Evolutionary conservation across 2,888 invertebrate genomes (phyloP), one percentile per base, ranked within the genome.

Genomic region (Tipula vernalis): DNA sequence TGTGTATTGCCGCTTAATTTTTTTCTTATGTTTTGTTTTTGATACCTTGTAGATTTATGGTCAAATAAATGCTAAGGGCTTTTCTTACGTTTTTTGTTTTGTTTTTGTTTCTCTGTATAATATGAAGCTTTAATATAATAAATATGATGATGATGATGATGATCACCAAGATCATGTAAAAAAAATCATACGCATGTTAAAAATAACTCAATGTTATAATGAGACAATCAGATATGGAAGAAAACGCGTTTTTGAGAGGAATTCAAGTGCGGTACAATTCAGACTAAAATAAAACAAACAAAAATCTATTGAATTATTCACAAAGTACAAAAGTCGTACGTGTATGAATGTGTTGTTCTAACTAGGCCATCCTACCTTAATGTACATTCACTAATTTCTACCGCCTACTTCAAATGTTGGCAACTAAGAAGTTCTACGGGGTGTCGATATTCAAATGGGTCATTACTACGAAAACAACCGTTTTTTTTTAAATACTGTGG

Each of bases 1-100:
- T 85, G 85, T 85, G 85, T 85, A 42, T 85, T 85, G 85, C 85
- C 44, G 85, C 85, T 85, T 41, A 15, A 44, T 28, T 39, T 41
- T 41, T 36, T 41, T 42, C 71, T 71, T 71, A 18, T 18, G 18
- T 18, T 57, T 57, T 57, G 15, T 28, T n/a, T n/a, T n/a, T n/a
- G n/a, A 71, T 71, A 28, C 71, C 18, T 71, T n/a, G 15, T n/a
- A 85, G 44, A 85, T 85, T 85, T 85, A 85, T 42, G 85, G 44
- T 44, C 85, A 10, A 85, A 2, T 39, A 42, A 28, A 42, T 85
- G 41, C 85, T 85, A 42, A 85, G 85, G 85, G 85, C 85, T 85
- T 18, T 85, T 41, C 85, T 85, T 85, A 15, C 15, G 41, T 41
- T 85, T 85, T 1, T 39, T 39, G 28, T 28, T 28, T 84, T n/a